Evolutionary conservation across 2,888 invertebrate species (phyloP).

Genomic region (Sylvicola cinctus): DNA sequence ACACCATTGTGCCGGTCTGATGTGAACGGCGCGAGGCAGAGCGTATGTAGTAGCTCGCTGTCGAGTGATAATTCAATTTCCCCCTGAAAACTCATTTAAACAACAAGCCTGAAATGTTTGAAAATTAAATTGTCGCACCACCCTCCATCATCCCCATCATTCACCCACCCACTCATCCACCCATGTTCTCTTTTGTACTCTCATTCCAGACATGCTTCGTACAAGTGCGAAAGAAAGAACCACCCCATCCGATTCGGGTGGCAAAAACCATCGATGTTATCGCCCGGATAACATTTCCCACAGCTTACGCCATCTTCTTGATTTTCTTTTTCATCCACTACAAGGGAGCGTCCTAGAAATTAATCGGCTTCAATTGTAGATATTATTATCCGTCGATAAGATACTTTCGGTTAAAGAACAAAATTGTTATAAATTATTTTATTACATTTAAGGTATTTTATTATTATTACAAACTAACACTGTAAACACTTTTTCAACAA

Average conservation of each 20-base stretch:
- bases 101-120: too few species aligned
- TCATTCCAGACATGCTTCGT: constrained; percentile 54
- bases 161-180: background rate
- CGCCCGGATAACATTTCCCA: constrained; percentile 82
- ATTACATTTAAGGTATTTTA: too few species aligned
- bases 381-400: too few species aligned
- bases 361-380: too few species aligned
- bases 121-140: too few species aligned
- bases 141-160: background rate
- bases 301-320: constrained; percentile 81
- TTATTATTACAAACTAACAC: too few species aligned
- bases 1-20: too few species aligned
- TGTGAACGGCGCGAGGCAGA: too few species aligned
- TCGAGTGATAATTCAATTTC: too few species aligned
- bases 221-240: constrained; percentile 78
- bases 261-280: constrained; percentile 91
- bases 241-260: constrained; percentile 78
- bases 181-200: constrained; percentile 7
- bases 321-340: constrained; percentile 92
- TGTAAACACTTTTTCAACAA: background rate
- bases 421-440: background rate
- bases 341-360: constrained; percentile 45
- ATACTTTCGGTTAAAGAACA: too few species aligned
- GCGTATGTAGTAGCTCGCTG: too few species aligned
- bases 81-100: too few species aligned